Evolutionary conservation across 37 sponge, comb jelly and placozoan genomes (phyloP), one percentile per base, ranked within the genome.

Genomic region (Corticium candelabrum): DNA sequence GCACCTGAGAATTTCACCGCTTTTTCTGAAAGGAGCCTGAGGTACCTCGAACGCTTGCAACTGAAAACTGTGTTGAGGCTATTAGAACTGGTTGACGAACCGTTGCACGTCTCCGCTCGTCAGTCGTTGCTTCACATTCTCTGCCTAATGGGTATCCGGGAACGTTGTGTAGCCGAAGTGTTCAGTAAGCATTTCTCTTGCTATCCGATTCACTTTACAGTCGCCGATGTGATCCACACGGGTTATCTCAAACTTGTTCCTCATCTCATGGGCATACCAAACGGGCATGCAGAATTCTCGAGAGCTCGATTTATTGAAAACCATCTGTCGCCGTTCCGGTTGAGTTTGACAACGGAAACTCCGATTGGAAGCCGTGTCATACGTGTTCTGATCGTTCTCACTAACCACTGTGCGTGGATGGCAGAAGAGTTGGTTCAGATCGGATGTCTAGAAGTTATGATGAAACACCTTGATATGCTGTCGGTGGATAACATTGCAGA

Each of bases 81-180:
- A 27, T 21, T 50, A 11, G 62, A 50, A 50, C 62, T 50, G 15
- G 62, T 50, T 21, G 62, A 50, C 62, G 62, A 50, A 21, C 62
- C 62, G 62, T 21, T 50, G 11, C 62, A 50, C 62, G 62, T 50
- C 11, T 50, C 62, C 15, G 62, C 62, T 11, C 62, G 62, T 50
- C 62, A 50, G 62, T 50, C 62, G 62, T 21, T 50, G 62, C 62
- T 50, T 50, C 62, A 50, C 62, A 50, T 50, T 21, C 62, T 50
- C 62, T 50, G 62, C 21, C 62, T 50, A 21, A 50, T 50, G 62
- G 62, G 62, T 27, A 50, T 50, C 21, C 62, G 62, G 15, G 62
- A 50, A 21, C 62, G 62, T 11, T 27, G 15, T 11, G 62, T 50
- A 11, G 62, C 62, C 15, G 21, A 21, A 11, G 62, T 50, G 15